phyloP scores from a whole-genome alignment of 2,797 vertebrate species.

The Chaunax sp. region DNA sequence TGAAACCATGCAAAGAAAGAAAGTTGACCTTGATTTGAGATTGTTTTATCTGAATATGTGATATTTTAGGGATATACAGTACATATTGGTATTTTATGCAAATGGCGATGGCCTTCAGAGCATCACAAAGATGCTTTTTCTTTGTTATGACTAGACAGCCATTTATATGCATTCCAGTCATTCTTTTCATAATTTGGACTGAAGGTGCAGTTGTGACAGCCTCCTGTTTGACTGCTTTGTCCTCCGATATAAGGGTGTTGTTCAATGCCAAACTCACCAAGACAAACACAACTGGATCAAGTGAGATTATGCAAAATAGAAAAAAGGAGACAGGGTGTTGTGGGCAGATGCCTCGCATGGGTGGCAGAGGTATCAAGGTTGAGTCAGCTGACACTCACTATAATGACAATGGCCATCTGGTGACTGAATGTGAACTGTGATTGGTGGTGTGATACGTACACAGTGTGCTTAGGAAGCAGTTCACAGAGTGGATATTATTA shows the following conservation, averaged over 20 bases:
- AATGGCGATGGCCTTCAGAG: too few relatives aligned
- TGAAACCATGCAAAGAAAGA: too few relatives aligned
- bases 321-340: background rate
- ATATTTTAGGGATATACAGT: too few relatives aligned
- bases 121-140: too few relatives aligned
- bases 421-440: background rate
- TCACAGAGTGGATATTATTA: too few relatives aligned
- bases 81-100: too few relatives aligned
- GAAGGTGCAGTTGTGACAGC: background rate
- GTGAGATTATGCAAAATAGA: too few relatives aligned
- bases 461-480: too few relatives aligned
- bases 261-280: background rate
- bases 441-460: background rate
- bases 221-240: background rate
- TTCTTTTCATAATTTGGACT: background rate
- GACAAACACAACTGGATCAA: background rate
- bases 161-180: background rate
- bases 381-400: conserved; percentile 29
- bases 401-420: too few relatives aligned
- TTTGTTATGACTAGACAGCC: too few relatives aligned
- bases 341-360: background rate
- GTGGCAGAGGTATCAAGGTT: background rate
- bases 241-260: background rate
- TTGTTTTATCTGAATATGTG: too few relatives aligned
- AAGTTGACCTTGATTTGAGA: too few relatives aligned